Base-by-base conservation (phyloP, 30 jellyfish, hydroid and myxozoan genomes). In the Chrysaora quinquecirrha region DNA sequence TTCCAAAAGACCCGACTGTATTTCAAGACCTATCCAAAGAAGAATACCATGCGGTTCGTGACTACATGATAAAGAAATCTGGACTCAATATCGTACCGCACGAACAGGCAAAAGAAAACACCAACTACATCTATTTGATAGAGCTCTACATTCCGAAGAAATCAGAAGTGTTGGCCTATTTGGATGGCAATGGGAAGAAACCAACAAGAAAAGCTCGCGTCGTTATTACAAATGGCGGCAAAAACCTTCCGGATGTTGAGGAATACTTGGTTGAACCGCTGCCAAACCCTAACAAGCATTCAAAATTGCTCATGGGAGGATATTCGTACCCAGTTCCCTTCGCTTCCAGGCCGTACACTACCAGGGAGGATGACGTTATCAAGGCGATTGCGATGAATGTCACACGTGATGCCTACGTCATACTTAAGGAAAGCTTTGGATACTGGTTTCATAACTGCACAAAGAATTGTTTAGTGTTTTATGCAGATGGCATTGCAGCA, bases 131-230 rank as follows among this genome's bases (percentile, higher is more conserved):
- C 67, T 74, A 29, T 48, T 71, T 63, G 24, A 80, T 78, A 0
- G 94, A 88, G 34, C 70, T 88, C 9, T 82, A 82, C 90, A 81
- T 90, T 28, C 97, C 97, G 0, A 64, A 67, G 43, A 90, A 90
- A 46, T 12, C 64, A 0, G 83, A 90, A 19, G 97, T 78, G 16
- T 62, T 90, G 11, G 35, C 14, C 19, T 76, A 64, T 50, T 69
- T 90, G 27, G 94, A 90, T 64, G 35, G 35, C 25, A 76, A 77
- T 30, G 92, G 95, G 24, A 29, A 34, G 0, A 73, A 76, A 66
- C 97, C 96, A 1, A 77, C 52, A 12, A 65, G 97, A 30, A 46
- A 90, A 23, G 97, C 97, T 7, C 76, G 94, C 50, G 96, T 73
- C 4, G 60, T 84, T 29, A 61, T 90, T 1, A 75, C 71, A 21